Evolutionary conservation across 2,113 vertebrate genomes (phyloP).

Genomic region (Cynoglossus semilaevis): DNA sequence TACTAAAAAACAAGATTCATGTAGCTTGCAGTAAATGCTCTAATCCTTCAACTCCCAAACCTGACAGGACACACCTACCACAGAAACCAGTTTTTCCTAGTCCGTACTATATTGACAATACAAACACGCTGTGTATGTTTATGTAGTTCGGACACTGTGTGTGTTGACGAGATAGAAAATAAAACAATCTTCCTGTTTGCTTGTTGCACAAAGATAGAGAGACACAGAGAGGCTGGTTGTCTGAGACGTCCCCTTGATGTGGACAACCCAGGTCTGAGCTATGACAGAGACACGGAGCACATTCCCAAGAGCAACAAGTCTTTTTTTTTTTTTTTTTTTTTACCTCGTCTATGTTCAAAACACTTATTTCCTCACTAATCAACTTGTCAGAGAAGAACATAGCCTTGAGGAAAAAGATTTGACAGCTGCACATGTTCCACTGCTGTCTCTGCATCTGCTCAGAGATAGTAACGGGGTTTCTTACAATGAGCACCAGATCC

Average conservation of each 20-base stretch:
- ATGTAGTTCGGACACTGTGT: slow-evolving; percentile 59
- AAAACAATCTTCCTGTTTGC: slow-evolving; percentile 32
- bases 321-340: too few species aligned
- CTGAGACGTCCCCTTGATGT: too few species aligned
- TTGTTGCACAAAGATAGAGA: background rate
- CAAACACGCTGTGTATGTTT: slow-evolving; percentile 64
- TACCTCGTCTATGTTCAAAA: too few species aligned
- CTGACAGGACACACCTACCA: slow-evolving; percentile 62
- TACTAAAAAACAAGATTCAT: too few species aligned
- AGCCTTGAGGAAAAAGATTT: slow-evolving; percentile 31
- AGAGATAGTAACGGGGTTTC: too few species aligned
- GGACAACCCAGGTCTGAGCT: too few species aligned
- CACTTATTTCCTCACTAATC: slow-evolving; percentile 14
- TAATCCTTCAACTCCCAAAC: slow-evolving; percentile 8
- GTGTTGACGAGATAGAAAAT: slow-evolving; percentile 42
- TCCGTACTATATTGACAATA: slow-evolving; percentile 65
- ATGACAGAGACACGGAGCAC: too few species aligned
- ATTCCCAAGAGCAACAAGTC: too few species aligned
- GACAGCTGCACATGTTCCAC: background rate
- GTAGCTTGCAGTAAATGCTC: too few species aligned
- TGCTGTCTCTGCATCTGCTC: background rate
- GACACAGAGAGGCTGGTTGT: too few species aligned
- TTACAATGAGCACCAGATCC: too few species aligned
- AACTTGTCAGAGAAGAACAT: slow-evolving; percentile 33
- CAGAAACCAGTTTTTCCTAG: slow-evolving; percentile 72